These are phyloP conservation scores for Acrossocheilus wenchowensis DNA, from an alignment of 2,797 vertebrate species.

Conservation along the genomic window DNA sequence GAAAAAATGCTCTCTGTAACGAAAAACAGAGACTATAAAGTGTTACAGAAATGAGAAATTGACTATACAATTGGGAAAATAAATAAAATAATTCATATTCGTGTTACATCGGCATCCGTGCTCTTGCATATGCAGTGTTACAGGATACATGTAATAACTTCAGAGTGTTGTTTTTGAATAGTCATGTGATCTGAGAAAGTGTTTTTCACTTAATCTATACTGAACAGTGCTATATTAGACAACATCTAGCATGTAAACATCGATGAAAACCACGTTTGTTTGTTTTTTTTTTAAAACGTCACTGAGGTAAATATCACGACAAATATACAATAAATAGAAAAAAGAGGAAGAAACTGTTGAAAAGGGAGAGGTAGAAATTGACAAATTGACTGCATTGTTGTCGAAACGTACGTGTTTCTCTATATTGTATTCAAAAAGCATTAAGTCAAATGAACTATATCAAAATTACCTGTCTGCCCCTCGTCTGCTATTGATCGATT, in stretches of 20 bases:
- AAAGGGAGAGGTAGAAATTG: background rate
- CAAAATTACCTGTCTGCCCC: background rate
- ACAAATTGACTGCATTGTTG: background rate
- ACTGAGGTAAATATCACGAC: background rate
- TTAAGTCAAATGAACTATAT: background rate
- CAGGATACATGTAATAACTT: background rate
- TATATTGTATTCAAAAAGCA: background rate
- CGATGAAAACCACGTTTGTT: background rate
- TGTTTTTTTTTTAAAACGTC: background rate
- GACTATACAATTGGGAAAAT: background rate
- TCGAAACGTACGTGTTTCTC: background rate
- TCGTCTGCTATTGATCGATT: background rate
- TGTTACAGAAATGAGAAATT: background rate
- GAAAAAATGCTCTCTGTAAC: background rate
- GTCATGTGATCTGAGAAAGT: background rate
- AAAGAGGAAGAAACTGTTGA: background rate
- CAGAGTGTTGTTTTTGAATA: background rate
- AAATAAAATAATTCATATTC: background rate
- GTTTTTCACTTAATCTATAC: background rate
- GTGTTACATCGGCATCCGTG: background rate
- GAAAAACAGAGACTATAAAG: background rate
- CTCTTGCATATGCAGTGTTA: background rate
- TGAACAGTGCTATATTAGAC: background rate
- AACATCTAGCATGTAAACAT: background rate
- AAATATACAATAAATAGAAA: background rate